phyloP scores from a whole-genome alignment of 2,797 vertebrate species.

The Mormyrops attenuatus region DNA sequence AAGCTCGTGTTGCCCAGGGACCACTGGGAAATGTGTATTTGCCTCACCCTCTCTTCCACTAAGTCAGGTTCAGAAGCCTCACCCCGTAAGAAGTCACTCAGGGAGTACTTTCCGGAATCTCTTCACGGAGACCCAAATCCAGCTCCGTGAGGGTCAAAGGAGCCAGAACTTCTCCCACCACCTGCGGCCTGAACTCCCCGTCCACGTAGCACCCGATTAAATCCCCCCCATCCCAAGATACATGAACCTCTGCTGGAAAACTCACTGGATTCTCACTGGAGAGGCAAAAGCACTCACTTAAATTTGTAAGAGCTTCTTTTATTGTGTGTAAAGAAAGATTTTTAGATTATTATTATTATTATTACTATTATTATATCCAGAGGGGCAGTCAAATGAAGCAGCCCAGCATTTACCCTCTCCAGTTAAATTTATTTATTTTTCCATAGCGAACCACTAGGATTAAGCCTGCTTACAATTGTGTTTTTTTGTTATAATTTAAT shows the following conservation, averaged over 20 bases:
- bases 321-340: not conserved
- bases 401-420: not conserved
- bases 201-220: not conserved
- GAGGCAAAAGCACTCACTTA: not conserved
- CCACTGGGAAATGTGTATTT: not conserved
- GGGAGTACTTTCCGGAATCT: not conserved
- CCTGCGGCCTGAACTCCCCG: not conserved
- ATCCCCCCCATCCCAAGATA: not conserved
- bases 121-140: not conserved
- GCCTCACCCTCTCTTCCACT: not conserved
- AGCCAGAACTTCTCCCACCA: not conserved
- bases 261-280: not conserved
- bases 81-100: not conserved
- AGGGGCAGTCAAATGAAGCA: not conserved
- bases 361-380: not conserved
- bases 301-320: not conserved
- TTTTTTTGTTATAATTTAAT: not conserved
- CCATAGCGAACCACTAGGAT: not conserved
- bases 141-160: not conserved
- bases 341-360: not conserved
- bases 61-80: not conserved
- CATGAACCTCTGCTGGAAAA: not conserved
- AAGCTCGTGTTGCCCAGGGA: not conserved
- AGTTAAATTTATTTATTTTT: not conserved
- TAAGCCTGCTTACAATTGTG: not conserved